These are phyloP conservation scores for Parnassius orleans DNA, from an alignment of 2,888 invertebrate genomes.

Conservation along the genomic window DNA sequence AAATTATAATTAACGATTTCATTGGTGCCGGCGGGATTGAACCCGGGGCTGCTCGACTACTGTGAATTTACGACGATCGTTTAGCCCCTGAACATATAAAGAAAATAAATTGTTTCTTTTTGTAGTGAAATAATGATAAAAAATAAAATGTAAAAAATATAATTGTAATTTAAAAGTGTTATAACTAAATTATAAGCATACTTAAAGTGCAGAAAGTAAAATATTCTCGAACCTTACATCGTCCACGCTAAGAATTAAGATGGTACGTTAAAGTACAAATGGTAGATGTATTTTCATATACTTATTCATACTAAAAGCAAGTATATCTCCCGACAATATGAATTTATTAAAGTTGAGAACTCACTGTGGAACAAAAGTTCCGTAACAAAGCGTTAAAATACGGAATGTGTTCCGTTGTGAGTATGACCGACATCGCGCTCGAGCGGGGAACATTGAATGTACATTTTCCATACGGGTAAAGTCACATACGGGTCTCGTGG, in stretches of 20 bases:
- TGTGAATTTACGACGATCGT: too few relatives aligned
- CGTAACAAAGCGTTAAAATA: constrained; percentile 25
- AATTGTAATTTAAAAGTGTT: too few relatives aligned
- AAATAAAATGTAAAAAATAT: too few relatives aligned
- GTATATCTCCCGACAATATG: constrained; percentile 28
- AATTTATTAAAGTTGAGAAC: constrained; percentile 29
- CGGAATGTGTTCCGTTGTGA: constrained; percentile 22
- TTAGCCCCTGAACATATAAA: too few relatives aligned
- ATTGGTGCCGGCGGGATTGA: too few relatives aligned
- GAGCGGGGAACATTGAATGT: constrained; percentile 23
- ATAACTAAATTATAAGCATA: too few relatives aligned
- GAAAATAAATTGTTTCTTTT: too few relatives aligned
- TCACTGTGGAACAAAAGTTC: constrained; percentile 29
- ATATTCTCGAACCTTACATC: constrained; percentile 54
- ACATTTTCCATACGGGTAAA: constrained; percentile 26
- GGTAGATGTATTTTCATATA: constrained; percentile 47
- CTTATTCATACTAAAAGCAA: constrained; percentile 39
- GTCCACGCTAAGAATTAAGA: constrained; percentile 60
- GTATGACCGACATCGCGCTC: constrained; percentile 24
- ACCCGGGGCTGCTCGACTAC: too few relatives aligned
- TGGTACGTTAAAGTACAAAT: constrained; percentile 52
- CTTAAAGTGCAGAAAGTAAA: constrained; percentile 24
- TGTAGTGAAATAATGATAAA: too few relatives aligned
- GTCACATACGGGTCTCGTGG: constrained; percentile 23
- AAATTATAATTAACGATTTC: too few relatives aligned